These are phyloP conservation scores for Drosophila navojoa DNA, from an alignment of 1,140 invertebrate genomes.

Conservation along the genomic window DNA sequence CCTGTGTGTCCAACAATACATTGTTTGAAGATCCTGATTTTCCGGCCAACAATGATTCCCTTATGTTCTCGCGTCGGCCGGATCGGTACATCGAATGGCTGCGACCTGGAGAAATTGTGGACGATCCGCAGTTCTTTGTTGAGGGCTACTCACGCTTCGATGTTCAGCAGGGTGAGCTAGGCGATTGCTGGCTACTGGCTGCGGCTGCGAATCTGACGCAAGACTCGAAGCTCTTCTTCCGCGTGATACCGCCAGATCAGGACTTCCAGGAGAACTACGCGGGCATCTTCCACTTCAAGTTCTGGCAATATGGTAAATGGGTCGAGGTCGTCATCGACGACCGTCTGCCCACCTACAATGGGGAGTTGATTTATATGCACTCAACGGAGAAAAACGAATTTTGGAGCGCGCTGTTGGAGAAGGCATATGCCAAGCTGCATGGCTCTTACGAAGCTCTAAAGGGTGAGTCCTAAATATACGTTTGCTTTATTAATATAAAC, in stretches of 20 bases:
- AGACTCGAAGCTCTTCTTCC: constrained; percentile 93
- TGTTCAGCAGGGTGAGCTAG: constrained; percentile 98
- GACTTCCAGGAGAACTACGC: constrained; percentile 96
- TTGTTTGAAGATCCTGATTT: constrained; percentile 96
- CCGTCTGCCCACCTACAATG: constrained; percentile 94
- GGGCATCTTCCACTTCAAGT: constrained; percentile 97
- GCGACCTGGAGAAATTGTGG: constrained; percentile 92
- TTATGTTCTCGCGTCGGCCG: constrained; percentile 91
- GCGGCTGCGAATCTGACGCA: constrained; percentile 97
- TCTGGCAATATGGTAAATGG: constrained; percentile 98
- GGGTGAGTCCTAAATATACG: constrained; percentile 81
- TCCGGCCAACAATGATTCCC: constrained; percentile 89
- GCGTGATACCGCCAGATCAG: constrained; percentile 98
- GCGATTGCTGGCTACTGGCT: constrained; percentile 98
- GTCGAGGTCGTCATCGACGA: constrained; percentile 97
- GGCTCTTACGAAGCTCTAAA: constrained; percentile 99
- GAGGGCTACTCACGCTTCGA: constrained; percentile 98
- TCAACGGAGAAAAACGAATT: constrained; percentile 97
- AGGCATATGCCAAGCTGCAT: constrained; percentile 99
- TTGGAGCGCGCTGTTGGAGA: constrained; percentile 98
- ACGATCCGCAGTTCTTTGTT: constrained; percentile 95
- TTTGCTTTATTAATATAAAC: not conserved
- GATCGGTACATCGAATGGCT: constrained; percentile 93
- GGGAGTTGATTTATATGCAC: constrained; percentile 96
- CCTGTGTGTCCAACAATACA: constrained; percentile 88